These are phyloP conservation scores for Atopsyche davidsoni DNA, from an alignment of 1,140 invertebrate genomes.

Conservation along the genomic window DNA sequence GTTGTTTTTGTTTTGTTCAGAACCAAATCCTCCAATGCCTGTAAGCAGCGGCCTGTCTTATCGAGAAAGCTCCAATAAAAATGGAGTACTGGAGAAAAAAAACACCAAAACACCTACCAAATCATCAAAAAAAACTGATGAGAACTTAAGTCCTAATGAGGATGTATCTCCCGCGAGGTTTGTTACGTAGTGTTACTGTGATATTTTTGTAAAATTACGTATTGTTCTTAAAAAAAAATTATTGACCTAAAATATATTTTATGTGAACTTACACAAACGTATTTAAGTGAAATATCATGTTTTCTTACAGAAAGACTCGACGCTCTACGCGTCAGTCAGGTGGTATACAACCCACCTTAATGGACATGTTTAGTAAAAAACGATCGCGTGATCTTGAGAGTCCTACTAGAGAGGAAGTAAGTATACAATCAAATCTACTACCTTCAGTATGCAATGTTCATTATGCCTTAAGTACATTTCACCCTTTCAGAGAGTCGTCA, in stretches of 20 bases:
- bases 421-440: background rate
- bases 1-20: too few relatives aligned
- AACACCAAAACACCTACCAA: constrained; percentile 5
- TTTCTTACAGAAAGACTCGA: constrained; percentile 4
- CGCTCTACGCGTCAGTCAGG: constrained; percentile 4
- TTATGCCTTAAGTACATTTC: background rate
- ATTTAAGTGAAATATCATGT: background rate
- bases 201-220: background rate
- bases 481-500: constrained; percentile 7
- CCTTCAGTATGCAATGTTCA: too few relatives aligned
- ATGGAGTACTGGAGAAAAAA: background rate
- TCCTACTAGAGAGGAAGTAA: background rate
- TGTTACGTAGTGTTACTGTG: too few relatives aligned
- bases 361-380: constrained; percentile 25
- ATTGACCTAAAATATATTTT: constrained; percentile 1
- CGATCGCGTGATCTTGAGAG: constrained; percentile 14
- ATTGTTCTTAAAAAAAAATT: background rate
- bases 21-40: too few relatives aligned
- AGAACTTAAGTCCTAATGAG: constrained; percentile 13
- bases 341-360: constrained; percentile 17
- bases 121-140: constrained; percentile 7
- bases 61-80: background rate
- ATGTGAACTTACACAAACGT: too few relatives aligned
- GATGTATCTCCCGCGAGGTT: constrained; percentile 4
- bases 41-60: background rate